phyloP scores from a whole-genome alignment of 2,113 vertebrate genomes.

The Crotalus viridis region DNA sequence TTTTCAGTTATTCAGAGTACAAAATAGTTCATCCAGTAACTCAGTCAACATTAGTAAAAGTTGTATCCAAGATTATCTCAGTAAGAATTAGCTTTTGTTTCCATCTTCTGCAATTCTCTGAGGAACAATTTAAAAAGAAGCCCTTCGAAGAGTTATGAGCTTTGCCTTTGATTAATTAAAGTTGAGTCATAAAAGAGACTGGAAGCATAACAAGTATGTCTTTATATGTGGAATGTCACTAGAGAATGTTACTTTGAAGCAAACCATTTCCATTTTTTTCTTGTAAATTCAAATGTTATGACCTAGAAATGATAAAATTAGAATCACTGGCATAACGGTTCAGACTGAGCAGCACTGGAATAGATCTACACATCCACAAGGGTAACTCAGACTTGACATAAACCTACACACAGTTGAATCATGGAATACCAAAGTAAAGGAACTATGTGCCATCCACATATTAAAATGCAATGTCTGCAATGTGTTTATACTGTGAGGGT shows the following conservation, averaged over 20 bases:
- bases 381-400: constrained; percentile 26
- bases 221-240: neutral
- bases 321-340: neutral
- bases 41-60: neutral
- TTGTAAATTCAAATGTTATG: neutral
- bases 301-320: neutral
- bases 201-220: neutral
- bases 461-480: constrained; percentile 24
- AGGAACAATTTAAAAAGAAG: neutral
- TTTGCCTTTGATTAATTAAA: neutral
- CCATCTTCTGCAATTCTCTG: neutral
- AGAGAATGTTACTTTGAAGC: neutral
- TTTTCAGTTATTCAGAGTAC: neutral
- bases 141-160: neutral
- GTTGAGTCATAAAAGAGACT: neutral
- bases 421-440: constrained; percentile 17
- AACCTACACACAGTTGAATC: constrained; percentile 12
- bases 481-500: constrained; percentile 5
- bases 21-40: neutral
- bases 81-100: neutral
- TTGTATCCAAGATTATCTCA: neutral
- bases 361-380: neutral
- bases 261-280: neutral
- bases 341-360: neutral
- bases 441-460: constrained; percentile 6